Evolutionary conservation across 1,140 invertebrate genomes (phyloP), one percentile per base, ranked within the genome.

Genomic region (Chelonus insularis): DNA sequence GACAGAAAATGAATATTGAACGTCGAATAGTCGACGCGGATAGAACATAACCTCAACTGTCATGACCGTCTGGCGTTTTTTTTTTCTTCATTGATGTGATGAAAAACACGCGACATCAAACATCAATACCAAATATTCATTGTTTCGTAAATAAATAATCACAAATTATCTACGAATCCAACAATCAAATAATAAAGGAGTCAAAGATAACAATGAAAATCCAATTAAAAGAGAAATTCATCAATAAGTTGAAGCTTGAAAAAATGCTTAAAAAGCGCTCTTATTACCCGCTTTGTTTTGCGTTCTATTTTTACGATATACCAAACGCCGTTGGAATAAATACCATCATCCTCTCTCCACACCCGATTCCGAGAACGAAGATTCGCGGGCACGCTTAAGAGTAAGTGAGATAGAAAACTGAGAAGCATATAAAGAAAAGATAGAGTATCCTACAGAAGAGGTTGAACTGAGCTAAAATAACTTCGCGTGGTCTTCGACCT

Each of bases 381-480:
- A 43, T 43, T 14, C 41, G 14, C n/a, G 25, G 14, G 16, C 14
- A 4, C n/a, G 21, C 14, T 29, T 23, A 14, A 25, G 50, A 34
- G 9, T 6, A 58, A 68, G 58, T 60, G 60, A 60, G 62, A 68
- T 64, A 62, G 39, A 62, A 58, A 51, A 58, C 63, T 25, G 25
- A 29, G 25, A 29, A 29, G 25, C 25, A 7, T 4, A 29, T 29
- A 29, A 29, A 29, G 3, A 7, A 29, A 29, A 29, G 25, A 29
- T 29, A 29, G 3, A 29, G 25, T 29, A 12, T 37, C 29, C 7
- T 2, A 7, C 3, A 16, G 16, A 48, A 16, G 16, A 48, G n/a
- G 25, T 56, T 56, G 41, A 56, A 20, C 45, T 14, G 60, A 39
- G 60, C 60, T 39, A 62, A 62, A 62, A 62, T 62, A 62, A 51